Percentiles rank a stretch among this genome's conserved stretches.
Evolutionary conservation across 2,888 invertebrate genomes (phyloP).

Genomic region (Anticlea derivata): DNA sequence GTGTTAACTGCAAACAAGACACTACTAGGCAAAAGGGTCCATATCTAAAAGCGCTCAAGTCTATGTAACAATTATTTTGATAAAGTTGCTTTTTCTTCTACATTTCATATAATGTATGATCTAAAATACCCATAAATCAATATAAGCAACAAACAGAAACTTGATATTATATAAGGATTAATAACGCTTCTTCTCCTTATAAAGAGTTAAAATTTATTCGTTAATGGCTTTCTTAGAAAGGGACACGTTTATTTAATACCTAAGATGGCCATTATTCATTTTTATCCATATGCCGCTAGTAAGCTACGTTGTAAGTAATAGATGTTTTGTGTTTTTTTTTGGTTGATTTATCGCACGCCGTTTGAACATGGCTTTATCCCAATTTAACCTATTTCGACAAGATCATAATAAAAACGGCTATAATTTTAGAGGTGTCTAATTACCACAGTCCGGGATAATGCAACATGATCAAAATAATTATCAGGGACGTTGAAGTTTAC

Average conservation of each 20-base stretch:
- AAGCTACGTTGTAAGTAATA: no score
- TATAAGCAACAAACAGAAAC: conserved; percentile 4
- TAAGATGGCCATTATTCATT: conserved; percentile 5
- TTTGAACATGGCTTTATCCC: no score
- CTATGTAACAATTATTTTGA: neutral
- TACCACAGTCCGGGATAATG: no score
- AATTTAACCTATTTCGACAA: no score
- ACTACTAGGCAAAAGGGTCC: no score
- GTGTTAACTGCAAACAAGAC: no score
- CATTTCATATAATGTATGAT: neutral
- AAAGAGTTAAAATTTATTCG: neutral
- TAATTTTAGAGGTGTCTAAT: no score
- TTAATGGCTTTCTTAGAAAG: conserved; percentile 16
- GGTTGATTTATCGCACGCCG: no score
- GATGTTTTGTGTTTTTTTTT: neutral
- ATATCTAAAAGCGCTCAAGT: no score
- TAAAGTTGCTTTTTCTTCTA: neutral
- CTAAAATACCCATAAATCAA: conserved; percentile 13
- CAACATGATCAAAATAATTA: no score
- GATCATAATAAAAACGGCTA: no score
- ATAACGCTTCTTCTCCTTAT: neutral
- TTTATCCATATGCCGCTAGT: conserved; percentile 7
- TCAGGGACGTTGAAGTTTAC: no score
- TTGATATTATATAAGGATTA: conserved; percentile 20
- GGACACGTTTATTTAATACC: neutral